phyloP scores from a whole-genome alignment of 1,140 invertebrate species.

The Dendrolimus punctatus region DNA sequence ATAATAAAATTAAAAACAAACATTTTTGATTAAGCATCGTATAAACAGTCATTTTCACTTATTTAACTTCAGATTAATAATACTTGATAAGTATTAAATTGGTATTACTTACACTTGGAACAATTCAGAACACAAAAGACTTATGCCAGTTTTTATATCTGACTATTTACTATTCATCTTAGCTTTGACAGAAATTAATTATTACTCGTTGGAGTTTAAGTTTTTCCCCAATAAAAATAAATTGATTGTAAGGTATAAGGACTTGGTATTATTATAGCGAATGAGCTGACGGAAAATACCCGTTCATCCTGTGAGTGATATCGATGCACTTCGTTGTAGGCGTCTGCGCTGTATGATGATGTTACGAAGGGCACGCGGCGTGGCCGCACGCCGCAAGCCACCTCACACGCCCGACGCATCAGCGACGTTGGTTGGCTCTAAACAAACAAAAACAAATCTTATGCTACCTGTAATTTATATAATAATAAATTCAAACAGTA shows the following conservation, averaged over 20 bases:
- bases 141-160: too few relatives aligned
- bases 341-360: constrained; percentile 28
- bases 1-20: too few relatives aligned
- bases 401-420: constrained; percentile 51
- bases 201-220: not conserved
- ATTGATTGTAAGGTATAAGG: constrained; percentile 19
- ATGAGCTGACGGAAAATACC: constrained; percentile 20
- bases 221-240: constrained; percentile 1
- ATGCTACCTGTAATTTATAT: too few relatives aligned
- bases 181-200: not conserved
- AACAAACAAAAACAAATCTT: constrained; percentile 23
- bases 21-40: too few relatives aligned
- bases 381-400: constrained; percentile 39
- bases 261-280: too few relatives aligned
- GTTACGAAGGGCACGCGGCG: constrained; percentile 38
- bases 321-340: constrained; percentile 28
- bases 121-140: too few relatives aligned
- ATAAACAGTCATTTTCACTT: too few relatives aligned
- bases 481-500: too few relatives aligned
- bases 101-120: too few relatives aligned
- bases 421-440: constrained; percentile 53
- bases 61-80: too few relatives aligned
- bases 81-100: too few relatives aligned
- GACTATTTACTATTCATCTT: too few relatives aligned
- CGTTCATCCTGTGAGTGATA: constrained; percentile 48